A percentile compares a stretch with the other conserved stretches of the same genome.
Conservation (phyloP, 1,140 invertebrate species). For the Trichogramma pretiosum region DNA sequence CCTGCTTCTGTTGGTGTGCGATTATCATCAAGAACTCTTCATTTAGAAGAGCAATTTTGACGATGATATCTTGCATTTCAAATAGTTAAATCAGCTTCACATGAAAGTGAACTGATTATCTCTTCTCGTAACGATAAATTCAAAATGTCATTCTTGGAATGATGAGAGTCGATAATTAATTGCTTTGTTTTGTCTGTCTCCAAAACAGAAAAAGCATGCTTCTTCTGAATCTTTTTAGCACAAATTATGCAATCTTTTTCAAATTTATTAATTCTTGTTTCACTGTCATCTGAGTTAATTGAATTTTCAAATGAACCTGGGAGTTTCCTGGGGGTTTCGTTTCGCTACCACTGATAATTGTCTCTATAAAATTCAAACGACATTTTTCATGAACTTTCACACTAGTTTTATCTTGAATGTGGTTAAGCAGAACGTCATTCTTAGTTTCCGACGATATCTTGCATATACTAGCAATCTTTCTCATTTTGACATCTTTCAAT, state of each 20-base stretch:
- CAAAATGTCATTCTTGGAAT: not conserved
- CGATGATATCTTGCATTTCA: not conserved
- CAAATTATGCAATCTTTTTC: not conserved
- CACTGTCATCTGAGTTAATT: too few species aligned
- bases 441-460: too few species aligned
- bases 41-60: not conserved
- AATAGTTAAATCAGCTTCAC: not conserved
- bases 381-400: too few species aligned
- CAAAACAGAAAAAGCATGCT: not conserved
- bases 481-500: too few species aligned
- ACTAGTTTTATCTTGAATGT: too few species aligned
- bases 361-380: too few species aligned
- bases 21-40: not conserved
- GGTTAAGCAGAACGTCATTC: too few species aligned
- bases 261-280: too few species aligned
- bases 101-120: not conserved
- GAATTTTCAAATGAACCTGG: too few species aligned
- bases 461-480: too few species aligned
- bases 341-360: too few species aligned
- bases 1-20: not conserved
- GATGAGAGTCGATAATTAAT: not conserved
- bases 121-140: not conserved
- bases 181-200: not conserved
- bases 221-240: not conserved
- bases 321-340: too few species aligned